Percentiles rank a stretch among this genome's conserved stretches.
phyloP scores from a whole-genome alignment of 1,140 invertebrate genomes.

The Chironomus striatipennis region DNA sequence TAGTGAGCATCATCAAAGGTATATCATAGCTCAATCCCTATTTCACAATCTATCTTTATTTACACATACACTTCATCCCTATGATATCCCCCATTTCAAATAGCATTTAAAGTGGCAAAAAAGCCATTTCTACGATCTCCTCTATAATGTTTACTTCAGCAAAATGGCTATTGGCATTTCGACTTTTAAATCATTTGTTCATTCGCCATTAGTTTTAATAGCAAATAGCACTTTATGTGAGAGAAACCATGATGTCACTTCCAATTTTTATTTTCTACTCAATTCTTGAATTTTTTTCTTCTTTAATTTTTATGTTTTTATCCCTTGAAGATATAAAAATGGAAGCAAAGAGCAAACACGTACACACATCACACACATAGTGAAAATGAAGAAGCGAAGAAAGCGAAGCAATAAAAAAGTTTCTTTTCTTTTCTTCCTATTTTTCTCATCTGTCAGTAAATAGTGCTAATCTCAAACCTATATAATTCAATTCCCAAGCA shows the following conservation, averaged over 20 bases:
- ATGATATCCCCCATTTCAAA: not conserved
- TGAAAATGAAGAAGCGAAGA: not conserved
- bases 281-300: no score
- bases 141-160: constrained; percentile 1
- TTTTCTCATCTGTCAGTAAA: not conserved
- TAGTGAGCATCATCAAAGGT: no score
- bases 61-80: no score
- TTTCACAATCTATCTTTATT: no score
- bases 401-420: not conserved
- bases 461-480: constrained; percentile 12
- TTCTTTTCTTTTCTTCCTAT: not conserved
- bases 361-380: not conserved
- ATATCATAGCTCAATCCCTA: no score
- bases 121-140: not conserved
- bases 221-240: not conserved
- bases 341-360: not conserved
- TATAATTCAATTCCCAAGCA: not conserved
- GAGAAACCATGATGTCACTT: not conserved
- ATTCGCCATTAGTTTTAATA: constrained; percentile 3
- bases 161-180: constrained; percentile 2
- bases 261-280: not conserved
- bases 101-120: not conserved
- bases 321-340: no score
- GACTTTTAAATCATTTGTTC: constrained; percentile 1
- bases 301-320: no score